These are phyloP conservation scores for Cynodonichthys magdalenae DNA, from an alignment of 2,797 vertebrate genomes.

Conservation along the genomic window DNA sequence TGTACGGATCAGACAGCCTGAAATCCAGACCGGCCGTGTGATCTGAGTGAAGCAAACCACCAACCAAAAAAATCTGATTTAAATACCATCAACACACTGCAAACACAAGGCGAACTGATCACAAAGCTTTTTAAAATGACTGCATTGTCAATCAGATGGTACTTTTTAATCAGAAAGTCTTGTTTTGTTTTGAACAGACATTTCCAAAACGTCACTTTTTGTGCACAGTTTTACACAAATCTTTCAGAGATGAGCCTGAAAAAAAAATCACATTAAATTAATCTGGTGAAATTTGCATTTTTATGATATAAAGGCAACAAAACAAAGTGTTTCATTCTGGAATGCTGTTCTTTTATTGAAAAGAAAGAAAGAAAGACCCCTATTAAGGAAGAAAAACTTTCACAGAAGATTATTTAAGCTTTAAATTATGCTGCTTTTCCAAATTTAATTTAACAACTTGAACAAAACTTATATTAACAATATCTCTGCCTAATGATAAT, in stretches of 20 bases:
- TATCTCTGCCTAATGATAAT: slow-evolving; percentile 14
- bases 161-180: neutral
- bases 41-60: neutral
- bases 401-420: slow-evolving; percentile 22
- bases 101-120: too few relatives aligned
- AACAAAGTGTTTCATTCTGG: too few relatives aligned
- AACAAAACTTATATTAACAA: slow-evolving; percentile 20
- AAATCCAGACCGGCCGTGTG: neutral
- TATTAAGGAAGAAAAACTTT: slow-evolving; percentile 11
- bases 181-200: slow-evolving; percentile 1
- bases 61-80: neutral
- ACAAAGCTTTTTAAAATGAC: too few relatives aligned
- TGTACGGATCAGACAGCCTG: neutral
- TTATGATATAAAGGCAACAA: slow-evolving; percentile 8
- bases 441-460: slow-evolving; percentile 24
- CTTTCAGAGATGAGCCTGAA: slow-evolving; percentile 15
- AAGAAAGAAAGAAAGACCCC: slow-evolving; percentile 7
- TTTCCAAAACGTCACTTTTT: slow-evolving; percentile 7
- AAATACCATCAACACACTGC: neutral
- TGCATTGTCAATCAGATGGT: too few relatives aligned
- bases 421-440: slow-evolving; percentile 20
- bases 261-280: slow-evolving; percentile 18
- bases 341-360: too few relatives aligned
- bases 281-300: slow-evolving; percentile 3
- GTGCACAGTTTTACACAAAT: slow-evolving; percentile 24